Conservation (phyloP, 1,140 invertebrate species). For the Octopus sinensis region DNA sequence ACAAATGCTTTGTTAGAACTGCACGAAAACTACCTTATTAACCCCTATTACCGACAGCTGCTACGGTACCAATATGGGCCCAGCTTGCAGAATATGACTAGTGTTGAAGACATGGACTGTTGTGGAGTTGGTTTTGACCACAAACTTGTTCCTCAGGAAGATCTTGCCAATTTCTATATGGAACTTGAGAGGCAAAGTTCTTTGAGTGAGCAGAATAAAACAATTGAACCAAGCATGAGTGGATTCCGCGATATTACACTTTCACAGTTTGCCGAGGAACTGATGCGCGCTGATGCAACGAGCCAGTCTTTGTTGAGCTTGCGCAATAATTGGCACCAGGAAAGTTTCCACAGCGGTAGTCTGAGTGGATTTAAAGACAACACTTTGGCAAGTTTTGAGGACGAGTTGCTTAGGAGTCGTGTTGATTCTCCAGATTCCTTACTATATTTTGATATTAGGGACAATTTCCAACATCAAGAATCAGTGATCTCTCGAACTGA, state of each 20-base stretch:
- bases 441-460: conserved; percentile 16
- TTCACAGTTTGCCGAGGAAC: conserved; percentile 41
- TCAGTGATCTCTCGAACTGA: conserved; percentile 8
- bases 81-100: not conserved
- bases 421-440: conserved; percentile 18
- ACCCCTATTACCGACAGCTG: conserved; percentile 1
- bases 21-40: conserved; percentile 3
- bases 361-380: conserved; percentile 39
- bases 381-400: conserved; percentile 40
- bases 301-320: conserved; percentile 36
- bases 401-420: conserved; percentile 35
- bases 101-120: not conserved
- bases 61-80: not conserved
- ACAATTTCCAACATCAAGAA: not conserved
- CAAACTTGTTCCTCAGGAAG: not conserved
- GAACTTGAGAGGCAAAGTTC: conserved; percentile 8
- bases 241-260: conserved; percentile 15
- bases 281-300: conserved; percentile 41
- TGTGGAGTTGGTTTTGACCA: not conserved
- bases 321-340: conserved; percentile 24
- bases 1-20: conserved; percentile 9
- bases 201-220: conserved; percentile 6
- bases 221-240: not conserved
- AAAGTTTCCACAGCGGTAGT: conserved; percentile 31
- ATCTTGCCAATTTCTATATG: conserved; percentile 10